Percentiles rank a stretch among this genome's conserved stretches.
Evolutionary conservation across 2,888 invertebrate genomes (phyloP).

Genomic region (Protophormia terraenovae): DNA sequence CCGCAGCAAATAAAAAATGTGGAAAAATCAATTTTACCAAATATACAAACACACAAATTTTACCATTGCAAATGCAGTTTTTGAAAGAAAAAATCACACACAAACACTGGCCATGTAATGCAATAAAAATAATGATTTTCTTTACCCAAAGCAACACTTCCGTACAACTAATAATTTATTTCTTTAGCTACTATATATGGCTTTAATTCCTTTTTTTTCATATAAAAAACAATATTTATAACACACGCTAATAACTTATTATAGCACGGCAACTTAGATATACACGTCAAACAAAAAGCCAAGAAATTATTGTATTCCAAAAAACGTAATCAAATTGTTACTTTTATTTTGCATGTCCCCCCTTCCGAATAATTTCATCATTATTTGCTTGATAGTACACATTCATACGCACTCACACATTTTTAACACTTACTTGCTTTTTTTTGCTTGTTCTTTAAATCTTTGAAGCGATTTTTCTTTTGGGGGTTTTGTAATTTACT

Average conservation of each 20-base stretch:
- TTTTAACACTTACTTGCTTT: conserved; percentile 43
- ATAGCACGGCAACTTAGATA: neutral
- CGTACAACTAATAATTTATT: neutral
- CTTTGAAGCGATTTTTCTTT: no score
- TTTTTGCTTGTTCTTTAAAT: neutral
- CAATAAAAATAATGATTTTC: neutral
- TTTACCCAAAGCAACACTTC: neutral
- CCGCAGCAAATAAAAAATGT: conserved; percentile 1
- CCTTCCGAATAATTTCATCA: no score
- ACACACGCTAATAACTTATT: neutral
- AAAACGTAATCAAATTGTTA: conserved; percentile 17
- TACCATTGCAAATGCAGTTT: conserved; percentile 1
- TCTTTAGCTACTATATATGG: neutral
- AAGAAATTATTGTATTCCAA: neutral
- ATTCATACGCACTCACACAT: neutral
- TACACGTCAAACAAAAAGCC: neutral
- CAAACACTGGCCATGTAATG: neutral
- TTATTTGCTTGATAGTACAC: no score
- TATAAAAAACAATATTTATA: neutral
- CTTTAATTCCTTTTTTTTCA: neutral
- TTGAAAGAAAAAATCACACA: no score
- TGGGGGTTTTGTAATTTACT: neutral
- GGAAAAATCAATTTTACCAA: conserved; percentile 56
- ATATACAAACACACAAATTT: neutral
- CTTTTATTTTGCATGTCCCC: neutral